phyloP scores from a whole-genome alignment of 2,888 invertebrate genomes.

The Polymixis flavicincta region DNA sequence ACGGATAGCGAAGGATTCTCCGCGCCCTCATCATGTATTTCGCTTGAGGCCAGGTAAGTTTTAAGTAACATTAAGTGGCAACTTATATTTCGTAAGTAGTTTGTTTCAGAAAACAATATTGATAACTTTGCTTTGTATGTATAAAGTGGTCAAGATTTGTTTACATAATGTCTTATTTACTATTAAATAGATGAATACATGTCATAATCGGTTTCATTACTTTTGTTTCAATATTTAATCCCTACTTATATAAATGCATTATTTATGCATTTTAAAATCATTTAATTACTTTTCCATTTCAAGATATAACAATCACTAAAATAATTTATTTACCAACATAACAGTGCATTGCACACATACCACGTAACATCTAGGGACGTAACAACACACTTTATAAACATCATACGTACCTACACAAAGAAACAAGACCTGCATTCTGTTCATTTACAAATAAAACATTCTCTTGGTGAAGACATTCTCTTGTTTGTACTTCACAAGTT shows the following conservation, averaged over 20 bases:
- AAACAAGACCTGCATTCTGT: slow-evolving; percentile 7
- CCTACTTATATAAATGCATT: not conserved
- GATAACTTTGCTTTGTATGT: slow-evolving; percentile 1
- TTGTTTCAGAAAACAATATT: slow-evolving; percentile 2
- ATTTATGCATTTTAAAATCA: not conserved
- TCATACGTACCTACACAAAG: slow-evolving; percentile 26
- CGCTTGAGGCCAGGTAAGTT: slow-evolving; percentile 83
- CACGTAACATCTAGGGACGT: not conserved
- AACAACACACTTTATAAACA: slow-evolving; percentile 12
- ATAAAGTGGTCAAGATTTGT: not conserved
- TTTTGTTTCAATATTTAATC: not conserved
- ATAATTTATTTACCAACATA: not conserved
- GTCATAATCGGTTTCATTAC: not conserved
- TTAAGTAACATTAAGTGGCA: slow-evolving; percentile 62
- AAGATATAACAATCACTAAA: not conserved
- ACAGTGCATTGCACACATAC: not conserved
- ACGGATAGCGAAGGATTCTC: slow-evolving; percentile 75
- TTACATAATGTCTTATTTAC: slow-evolving; percentile 1
- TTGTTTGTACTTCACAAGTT: slow-evolving; percentile 42
- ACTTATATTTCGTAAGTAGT: slow-evolving; percentile 40
- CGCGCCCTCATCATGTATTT: slow-evolving; percentile 74
- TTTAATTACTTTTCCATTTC: not conserved
- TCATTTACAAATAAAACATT: slow-evolving; percentile 46
- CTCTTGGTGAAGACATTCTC: slow-evolving; percentile 9
- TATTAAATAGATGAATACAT: not conserved